Base-by-base conservation (phyloP, 2,113 vertebrate genomes). In the Emydura subglobosa region DNA sequence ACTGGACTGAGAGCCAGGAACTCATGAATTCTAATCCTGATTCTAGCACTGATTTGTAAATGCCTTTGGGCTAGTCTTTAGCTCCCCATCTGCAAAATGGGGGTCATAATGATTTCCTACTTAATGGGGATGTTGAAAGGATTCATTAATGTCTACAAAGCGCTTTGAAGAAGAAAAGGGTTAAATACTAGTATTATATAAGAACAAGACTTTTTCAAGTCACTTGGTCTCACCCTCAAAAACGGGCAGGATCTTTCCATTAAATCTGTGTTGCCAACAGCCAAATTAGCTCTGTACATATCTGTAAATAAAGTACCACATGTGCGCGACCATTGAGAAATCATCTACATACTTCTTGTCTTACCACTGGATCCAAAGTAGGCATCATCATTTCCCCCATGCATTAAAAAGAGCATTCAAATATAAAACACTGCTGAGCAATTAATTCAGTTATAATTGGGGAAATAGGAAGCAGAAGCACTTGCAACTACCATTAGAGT, bases 101-200 rank as follows among this genome's bases (percentile, higher is more conserved):
- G 31, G 57, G 19, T 49, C 16, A 51, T 83, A 84, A 89, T 57
- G 76, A 47, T 59, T 55, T 29, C 72, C 74, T 80, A 39, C 31
- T 86, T 79, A 51, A 51, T 31, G 7, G 82, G 72, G 88, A 90
- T 50, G 86, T n/a, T 86, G 42, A 57, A 59, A 82, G 57, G 86
- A 86, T 86, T 91, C 51, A 17, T 17, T 53, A 53, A 14, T 55
- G 61, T 53, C 78, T n/a, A 91, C 61, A 65, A 76, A 83, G 34
- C 24, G 34, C 68, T 87, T 87, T 91, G 65, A 87, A 87, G 85
- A 87, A 51, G 80, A 87, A 91, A n/a, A 42, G n/a, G 47, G 53
- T 79, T 61, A 87, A 59, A 24, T 74, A 42, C 22, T 74, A 74
- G 55, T 29, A 86, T 16, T 82, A 82, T 74, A 76, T 82, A 86